Conservation (phyloP, 23 tunicate genomes). For the Trididemnum nubilum region DNA sequence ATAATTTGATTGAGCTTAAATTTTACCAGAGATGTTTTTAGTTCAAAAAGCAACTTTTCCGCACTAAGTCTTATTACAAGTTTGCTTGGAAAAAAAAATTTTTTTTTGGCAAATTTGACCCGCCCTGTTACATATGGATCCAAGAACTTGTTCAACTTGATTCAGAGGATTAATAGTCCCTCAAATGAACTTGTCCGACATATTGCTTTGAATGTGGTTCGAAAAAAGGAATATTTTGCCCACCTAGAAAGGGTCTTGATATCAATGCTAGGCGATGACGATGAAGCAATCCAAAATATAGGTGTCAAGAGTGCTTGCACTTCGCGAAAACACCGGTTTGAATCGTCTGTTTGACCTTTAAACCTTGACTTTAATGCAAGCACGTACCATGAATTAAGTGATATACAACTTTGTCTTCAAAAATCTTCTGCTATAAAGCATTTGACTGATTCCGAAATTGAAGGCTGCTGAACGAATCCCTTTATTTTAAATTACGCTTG, state of each 20-base stretch:
- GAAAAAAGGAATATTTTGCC: constrained; percentile 22
- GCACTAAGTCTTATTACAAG: too few relatives aligned
- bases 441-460: not conserved
- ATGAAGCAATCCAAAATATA: not conserved
- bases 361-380: not conserved
- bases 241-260: constrained; percentile 29
- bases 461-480: not conserved
- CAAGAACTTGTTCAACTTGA: constrained; percentile 3
- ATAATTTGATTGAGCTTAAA: too few relatives aligned
- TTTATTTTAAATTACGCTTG: not conserved
- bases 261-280: constrained; percentile 18
- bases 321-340: not conserved
- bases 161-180: not conserved
- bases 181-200: not conserved
- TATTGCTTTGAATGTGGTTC: not conserved
- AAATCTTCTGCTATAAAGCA: not conserved
- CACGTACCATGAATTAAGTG: not conserved
- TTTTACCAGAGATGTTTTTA: too few relatives aligned
- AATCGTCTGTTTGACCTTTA: not conserved
- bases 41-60: too few relatives aligned
- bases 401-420: not conserved
- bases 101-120: not conserved
- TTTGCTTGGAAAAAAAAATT: too few relatives aligned
- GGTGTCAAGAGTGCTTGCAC: not conserved
- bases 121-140: not conserved